Conservation (phyloP, 2,888 invertebrate species). For the Hypsopygia costalis region DNA sequence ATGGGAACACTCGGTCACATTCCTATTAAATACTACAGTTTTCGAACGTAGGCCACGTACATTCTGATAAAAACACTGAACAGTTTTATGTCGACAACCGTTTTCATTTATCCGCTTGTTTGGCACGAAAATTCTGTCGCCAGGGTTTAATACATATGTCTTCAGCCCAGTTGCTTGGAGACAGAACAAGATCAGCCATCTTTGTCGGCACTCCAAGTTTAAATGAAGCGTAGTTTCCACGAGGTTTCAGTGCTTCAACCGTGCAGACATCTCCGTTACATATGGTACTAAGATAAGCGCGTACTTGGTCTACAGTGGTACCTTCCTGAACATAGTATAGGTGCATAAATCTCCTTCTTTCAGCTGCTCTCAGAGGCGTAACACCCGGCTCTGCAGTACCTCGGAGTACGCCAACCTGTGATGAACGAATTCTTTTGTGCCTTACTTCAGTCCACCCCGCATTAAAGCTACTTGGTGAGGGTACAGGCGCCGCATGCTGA, state of each 20-base stretch:
- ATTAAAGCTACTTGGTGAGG: no score
- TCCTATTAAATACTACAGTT: constrained; percentile 6
- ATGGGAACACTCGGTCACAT: background rate
- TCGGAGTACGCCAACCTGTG: background rate
- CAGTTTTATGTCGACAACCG: background rate
- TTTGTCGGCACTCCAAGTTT: constrained; percentile 10
- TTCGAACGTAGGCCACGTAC: constrained; percentile 10
- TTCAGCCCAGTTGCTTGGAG: constrained; percentile 6
- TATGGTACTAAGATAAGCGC: constrained; percentile 3
- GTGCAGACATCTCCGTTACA: constrained; percentile 9
- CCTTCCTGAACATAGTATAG: constrained; percentile 11
- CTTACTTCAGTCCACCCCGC: no score
- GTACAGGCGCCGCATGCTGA: no score
- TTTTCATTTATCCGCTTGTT: background rate
- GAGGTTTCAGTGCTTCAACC: constrained; percentile 10
- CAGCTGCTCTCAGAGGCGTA: background rate
- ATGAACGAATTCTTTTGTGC: no score
- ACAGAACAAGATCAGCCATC: constrained; percentile 4
- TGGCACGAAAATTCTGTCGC: no score
- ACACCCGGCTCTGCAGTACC: background rate
- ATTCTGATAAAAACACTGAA: constrained; percentile 9
- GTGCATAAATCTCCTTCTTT: background rate
- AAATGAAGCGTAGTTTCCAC: constrained; percentile 13
- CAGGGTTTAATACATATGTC: no score
- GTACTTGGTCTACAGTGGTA: constrained; percentile 10